Percentiles rank a stretch among this genome's conserved stretches.
phyloP scores from a whole-genome alignment of 2,797 vertebrate genomes.

The Cephalopachus bancanus region DNA sequence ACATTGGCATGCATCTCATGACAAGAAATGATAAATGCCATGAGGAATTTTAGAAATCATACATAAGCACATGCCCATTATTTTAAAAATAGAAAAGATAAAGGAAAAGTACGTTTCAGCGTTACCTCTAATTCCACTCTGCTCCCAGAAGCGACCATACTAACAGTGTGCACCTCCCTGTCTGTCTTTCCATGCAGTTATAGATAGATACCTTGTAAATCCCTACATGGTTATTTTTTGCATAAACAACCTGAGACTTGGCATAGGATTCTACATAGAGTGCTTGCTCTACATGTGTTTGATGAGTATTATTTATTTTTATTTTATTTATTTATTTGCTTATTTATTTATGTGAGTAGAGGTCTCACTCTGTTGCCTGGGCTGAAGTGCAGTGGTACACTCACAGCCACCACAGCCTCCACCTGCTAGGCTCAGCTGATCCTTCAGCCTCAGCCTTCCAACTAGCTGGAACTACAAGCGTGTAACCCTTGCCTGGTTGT shows the following conservation, averaged over 20 bases:
- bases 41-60: not conserved
- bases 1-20: not conserved
- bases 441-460: too few species aligned
- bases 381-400: too few species aligned
- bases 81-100: not conserved
- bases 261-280: not conserved
- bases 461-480: too few species aligned
- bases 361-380: too few species aligned
- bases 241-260: not conserved
- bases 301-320: not conserved
- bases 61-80: not conserved
- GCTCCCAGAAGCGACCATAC: not conserved
- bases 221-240: accelerated
- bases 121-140: too few species aligned
- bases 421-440: too few species aligned
- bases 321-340: too few species aligned
- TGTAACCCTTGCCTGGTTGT: too few species aligned
- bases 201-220: not conserved
- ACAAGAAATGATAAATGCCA: not conserved
- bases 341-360: too few species aligned
- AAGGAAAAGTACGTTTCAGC: not conserved
- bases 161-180: accelerated
- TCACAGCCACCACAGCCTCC: too few species aligned
- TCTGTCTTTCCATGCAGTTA: not conserved
- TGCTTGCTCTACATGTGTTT: not conserved